A percentile compares a stretch with the other conserved stretches of the same genome.
These are phyloP conservation scores for Bubo bubo DNA, from an alignment of 2,113 vertebrate genomes.

Conservation along the genomic window DNA sequence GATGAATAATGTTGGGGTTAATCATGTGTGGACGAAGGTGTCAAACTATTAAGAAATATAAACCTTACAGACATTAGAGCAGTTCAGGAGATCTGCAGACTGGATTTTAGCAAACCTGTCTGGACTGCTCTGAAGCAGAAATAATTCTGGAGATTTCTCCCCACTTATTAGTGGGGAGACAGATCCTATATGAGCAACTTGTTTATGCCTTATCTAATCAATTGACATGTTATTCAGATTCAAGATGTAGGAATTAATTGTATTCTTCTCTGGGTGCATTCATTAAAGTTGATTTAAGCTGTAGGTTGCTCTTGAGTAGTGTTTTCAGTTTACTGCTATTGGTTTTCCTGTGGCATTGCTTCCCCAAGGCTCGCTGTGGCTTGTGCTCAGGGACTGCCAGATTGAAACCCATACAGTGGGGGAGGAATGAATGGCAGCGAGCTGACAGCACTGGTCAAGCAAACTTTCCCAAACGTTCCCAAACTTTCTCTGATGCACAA, in stretches of 20 bases:
- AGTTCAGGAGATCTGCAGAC: not conserved
- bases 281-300: not conserved
- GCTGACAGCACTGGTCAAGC: not conserved
- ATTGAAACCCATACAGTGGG: not conserved
- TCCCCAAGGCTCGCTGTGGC: accelerated
- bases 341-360: not conserved
- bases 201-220: not conserved
- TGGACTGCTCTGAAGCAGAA: not conserved
- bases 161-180: not conserved
- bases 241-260: not conserved
- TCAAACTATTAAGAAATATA: not conserved
- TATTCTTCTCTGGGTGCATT: accelerated
- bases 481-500: not conserved
- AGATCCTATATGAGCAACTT: not conserved
- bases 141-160: not conserved
- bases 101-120: not conserved
- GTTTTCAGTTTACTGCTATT: not conserved
- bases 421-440: not conserved
- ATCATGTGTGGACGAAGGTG: not conserved
- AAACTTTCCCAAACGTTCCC: not conserved
- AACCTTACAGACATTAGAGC: not conserved
- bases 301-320: not conserved
- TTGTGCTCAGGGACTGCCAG: not conserved
- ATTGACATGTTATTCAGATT: not conserved
- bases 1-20: not conserved